A percentile compares a stretch with the other conserved stretches of the same genome.
Evolutionary conservation across 2,888 invertebrate species (phyloP).

Genomic region (Pseudococcus longispinus): DNA sequence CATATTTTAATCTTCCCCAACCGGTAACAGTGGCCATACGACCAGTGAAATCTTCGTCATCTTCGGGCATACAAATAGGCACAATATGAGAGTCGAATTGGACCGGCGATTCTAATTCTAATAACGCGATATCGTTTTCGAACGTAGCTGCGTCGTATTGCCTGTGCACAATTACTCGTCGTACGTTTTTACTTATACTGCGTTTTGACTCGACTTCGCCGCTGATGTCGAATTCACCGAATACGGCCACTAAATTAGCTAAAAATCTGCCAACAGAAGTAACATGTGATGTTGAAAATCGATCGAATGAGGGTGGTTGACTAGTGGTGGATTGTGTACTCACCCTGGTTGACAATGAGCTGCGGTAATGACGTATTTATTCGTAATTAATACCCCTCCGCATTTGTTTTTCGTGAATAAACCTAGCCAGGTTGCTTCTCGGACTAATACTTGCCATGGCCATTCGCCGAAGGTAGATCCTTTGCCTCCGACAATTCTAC

Average conservation of each 20-base stretch:
- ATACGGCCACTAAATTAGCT: slow-evolving; percentile 86
- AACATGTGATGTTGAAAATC: too few relatives aligned
- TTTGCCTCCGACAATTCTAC: slow-evolving; percentile 88
- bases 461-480: slow-evolving; percentile 85
- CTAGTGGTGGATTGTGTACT: slow-evolving; percentile 60
- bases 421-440: slow-evolving; percentile 92
- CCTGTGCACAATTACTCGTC: slow-evolving; percentile 85
- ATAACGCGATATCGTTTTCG: slow-evolving; percentile 86
- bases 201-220: slow-evolving; percentile 80
- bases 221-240: slow-evolving; percentile 90
- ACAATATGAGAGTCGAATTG: slow-evolving; percentile 87
- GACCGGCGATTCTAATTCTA: slow-evolving; percentile 84
- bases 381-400: slow-evolving; percentile 90
- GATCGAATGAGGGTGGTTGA: neutral
- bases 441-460: slow-evolving; percentile 92
- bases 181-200: slow-evolving; percentile 81
- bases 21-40: slow-evolving; percentile 89
- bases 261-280: slow-evolving; percentile 71
- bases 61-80: slow-evolving; percentile 89
- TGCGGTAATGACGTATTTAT: slow-evolving; percentile 85
- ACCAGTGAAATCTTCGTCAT: slow-evolving; percentile 79
- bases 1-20: slow-evolving; percentile 90
- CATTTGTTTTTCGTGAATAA: slow-evolving; percentile 95
- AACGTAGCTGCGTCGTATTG: slow-evolving; percentile 90
- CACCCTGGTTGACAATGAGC: slow-evolving; percentile 95